Base-by-base conservation (phyloP, 1,140 invertebrate genomes). In the Apolygus lucorum region DNA sequence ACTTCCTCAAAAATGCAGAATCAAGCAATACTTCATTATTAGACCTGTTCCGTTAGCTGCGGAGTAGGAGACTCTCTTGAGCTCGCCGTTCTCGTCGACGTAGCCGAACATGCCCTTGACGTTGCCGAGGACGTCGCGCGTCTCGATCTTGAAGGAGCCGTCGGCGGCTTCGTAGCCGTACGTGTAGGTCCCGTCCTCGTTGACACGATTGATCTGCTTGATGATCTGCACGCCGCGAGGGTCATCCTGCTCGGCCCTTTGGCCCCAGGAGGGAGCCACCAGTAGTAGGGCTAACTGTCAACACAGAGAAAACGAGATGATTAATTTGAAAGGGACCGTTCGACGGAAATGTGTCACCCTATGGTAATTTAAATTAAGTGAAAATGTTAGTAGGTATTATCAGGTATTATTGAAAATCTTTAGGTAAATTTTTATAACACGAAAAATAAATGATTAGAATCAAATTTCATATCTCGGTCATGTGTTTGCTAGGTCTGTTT, bases 101-200 rank as follows among this genome's bases (percentile, higher is more conserved):
- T 90, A 93, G 67, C 91, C 91, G 78, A 92, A 93, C 29, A 90
- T 91, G 62, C 91, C 91, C 77, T 91, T 90, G 49, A 93, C 89
- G 76, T 91, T 89, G 92, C 89, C 91, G 71, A 87, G 79, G 26
- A 89, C 86, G 76, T 90, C 89, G 69, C 90, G 81, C 73, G 89
- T 92, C 79, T 93, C 91, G 68, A 92, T 89, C 79, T 91, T 92
- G 77, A 90, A 90, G 0, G 88, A 89, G 22, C 90, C 90, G 78
- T 92, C 90, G 63, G 86, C 89, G 1, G 90, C 89, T 79, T 92
- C 91, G 74, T 90, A 92, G 0, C 90, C 91, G 71, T 90, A 91
- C 0, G 90, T 92, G 74, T 92, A 93, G 0, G 89, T 89, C 24
- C 90, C 90, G 78, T 93, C 91, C 49, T 90, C 86, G 75, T 92